phyloP scores from a whole-genome alignment of 2,888 invertebrate genomes.

The Rhogogaster chlorosoma region DNA sequence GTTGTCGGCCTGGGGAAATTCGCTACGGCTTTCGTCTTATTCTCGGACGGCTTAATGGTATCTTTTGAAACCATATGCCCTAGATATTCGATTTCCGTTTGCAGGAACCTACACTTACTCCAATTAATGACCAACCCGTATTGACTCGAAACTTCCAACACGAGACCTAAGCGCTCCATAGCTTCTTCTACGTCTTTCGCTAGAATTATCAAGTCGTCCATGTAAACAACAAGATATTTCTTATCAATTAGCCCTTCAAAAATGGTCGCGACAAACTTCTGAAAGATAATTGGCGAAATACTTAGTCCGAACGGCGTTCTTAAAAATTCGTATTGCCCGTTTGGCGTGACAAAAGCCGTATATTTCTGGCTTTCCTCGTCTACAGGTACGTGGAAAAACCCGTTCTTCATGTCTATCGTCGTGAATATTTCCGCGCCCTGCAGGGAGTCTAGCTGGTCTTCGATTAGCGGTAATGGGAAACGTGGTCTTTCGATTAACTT shows the following conservation, averaged over 20 bases:
- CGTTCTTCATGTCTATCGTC: too few relatives aligned
- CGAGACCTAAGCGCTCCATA: slow-evolving; percentile 13
- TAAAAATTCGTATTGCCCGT: slow-evolving; percentile 58
- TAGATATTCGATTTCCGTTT: slow-evolving; percentile 10
- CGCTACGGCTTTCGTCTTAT: slow-evolving; percentile 44
- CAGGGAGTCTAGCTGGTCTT: too few relatives aligned
- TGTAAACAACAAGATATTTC: slow-evolving; percentile 26
- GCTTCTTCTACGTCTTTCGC: slow-evolving; percentile 8
- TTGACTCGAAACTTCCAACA: slow-evolving; percentile 12
- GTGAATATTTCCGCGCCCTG: too few relatives aligned
- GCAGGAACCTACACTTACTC: slow-evolving; percentile 45
- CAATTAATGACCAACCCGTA: slow-evolving; percentile 47
- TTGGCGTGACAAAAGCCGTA: slow-evolving; percentile 58
- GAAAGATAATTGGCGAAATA: slow-evolving; percentile 56
- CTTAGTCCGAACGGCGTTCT: slow-evolving; percentile 57
- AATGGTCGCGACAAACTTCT: slow-evolving; percentile 52
- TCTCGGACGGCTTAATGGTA: slow-evolving; percentile 34
- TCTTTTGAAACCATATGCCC: slow-evolving; percentile 50
- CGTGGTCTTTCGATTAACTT: too few relatives aligned
- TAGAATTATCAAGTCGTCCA: slow-evolving; percentile 52
- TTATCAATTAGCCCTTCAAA: background rate
- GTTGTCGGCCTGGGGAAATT: slow-evolving; percentile 29
- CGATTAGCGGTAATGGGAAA: too few relatives aligned
- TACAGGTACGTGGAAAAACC: too few relatives aligned
- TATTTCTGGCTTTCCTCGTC: slow-evolving; percentile 38